Conservation (phyloP, 2,888 invertebrate species). For the Flexamia atlantica region DNA sequence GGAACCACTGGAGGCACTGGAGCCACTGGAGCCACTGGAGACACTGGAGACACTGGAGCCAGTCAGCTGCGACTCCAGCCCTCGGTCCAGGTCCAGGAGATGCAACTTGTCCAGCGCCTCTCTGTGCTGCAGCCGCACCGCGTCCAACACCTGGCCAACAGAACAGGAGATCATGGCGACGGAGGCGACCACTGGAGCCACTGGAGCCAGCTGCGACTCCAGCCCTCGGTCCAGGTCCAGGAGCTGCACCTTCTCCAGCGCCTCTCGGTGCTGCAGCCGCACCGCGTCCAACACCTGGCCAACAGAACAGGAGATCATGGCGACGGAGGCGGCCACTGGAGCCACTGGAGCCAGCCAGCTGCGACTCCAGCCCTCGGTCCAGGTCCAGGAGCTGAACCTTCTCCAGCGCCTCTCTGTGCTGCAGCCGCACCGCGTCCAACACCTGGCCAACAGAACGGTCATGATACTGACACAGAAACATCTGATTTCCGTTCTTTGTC, state of each 20-base stretch:
- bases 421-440: constrained; percentile 40
- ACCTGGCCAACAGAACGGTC: too few relatives aligned
- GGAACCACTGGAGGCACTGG: not conserved
- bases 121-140: constrained; percentile 23
- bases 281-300: constrained; percentile 51
- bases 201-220: not conserved
- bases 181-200: too few relatives aligned
- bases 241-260: constrained; percentile 36
- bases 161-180: too few relatives aligned
- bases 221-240: constrained; percentile 5
- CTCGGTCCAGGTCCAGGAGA: constrained; percentile 38
- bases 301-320: too few relatives aligned
- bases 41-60: not conserved
- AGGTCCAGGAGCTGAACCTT: constrained; percentile 34
- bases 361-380: not conserved
- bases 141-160: constrained; percentile 51
- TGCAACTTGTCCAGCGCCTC: constrained; percentile 42
- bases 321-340: not conserved
- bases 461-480: too few relatives aligned
- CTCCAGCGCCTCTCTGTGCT: constrained; percentile 16
- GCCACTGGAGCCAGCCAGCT: not conserved
- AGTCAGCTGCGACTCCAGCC: not conserved
- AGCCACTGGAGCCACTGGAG: not conserved
- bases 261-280: constrained; percentile 2
- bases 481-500: too few relatives aligned